Percentiles rank a stretch among this genome's conserved stretches.
phyloP scores from a whole-genome alignment of 2,888 invertebrate genomes.

The Lymantria dispar region DNA sequence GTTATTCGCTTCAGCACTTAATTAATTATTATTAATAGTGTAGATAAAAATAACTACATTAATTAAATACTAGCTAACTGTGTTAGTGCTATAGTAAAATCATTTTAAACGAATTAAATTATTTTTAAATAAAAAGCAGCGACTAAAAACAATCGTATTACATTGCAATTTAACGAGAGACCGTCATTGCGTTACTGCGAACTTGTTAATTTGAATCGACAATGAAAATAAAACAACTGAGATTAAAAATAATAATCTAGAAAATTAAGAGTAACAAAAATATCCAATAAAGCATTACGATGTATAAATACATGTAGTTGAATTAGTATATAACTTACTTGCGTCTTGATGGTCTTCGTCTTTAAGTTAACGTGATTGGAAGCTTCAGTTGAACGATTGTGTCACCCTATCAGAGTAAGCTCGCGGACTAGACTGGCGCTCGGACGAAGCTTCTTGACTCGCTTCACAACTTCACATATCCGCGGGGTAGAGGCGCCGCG shows the following conservation, averaged over 20 bases:
- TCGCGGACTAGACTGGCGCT: slow-evolving; percentile 9
- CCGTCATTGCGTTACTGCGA: not conserved
- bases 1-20: no score
- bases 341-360: slow-evolving; percentile 6
- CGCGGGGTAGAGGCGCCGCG: slow-evolving; percentile 4
- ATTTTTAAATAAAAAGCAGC: not conserved
- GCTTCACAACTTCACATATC: not conserved
- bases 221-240: not conserved
- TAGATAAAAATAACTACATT: no score
- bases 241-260: not conserved
- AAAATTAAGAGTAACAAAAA: no score
- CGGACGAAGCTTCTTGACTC: slow-evolving; percentile 5
- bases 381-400: not conserved
- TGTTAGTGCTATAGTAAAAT: no score
- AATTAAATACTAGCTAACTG: no score
- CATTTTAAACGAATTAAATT: no score
- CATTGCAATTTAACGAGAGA: not conserved
- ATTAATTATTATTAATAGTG: no score
- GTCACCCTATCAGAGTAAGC: slow-evolving; percentile 1
- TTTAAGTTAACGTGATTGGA: not conserved
- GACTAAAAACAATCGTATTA: not conserved
- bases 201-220: not conserved
- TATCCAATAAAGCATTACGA: no score
- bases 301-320: not conserved
- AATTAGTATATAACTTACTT: slow-evolving; percentile 5